Evolutionary conservation across 1,140 invertebrate genomes (phyloP).

Genomic region (Lucilia cuprina): DNA sequence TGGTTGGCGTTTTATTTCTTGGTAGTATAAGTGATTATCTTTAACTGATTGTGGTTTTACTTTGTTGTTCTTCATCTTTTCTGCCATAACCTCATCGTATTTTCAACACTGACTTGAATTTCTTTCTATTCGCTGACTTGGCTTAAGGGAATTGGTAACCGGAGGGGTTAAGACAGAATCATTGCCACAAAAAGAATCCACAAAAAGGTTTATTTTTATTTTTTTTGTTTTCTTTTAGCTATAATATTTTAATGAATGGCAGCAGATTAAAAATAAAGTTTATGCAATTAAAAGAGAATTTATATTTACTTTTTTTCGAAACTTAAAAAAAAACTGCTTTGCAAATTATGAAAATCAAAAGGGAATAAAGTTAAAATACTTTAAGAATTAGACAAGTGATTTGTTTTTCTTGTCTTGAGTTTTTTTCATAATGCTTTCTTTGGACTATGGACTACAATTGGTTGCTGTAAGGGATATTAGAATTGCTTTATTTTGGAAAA

Average conservation of each 20-base stretch:
- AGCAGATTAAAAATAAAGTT: conserved; percentile 22
- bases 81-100: too few relatives aligned
- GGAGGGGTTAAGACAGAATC: background rate
- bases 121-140: conserved; percentile 2
- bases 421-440: background rate
- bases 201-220: background rate
- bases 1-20: background rate
- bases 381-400: too few relatives aligned
- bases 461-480: too few relatives aligned
- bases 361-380: too few relatives aligned
- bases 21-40: conserved; percentile 16
- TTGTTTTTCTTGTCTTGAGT: background rate
- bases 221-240: background rate
- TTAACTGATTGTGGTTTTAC: conserved; percentile 28
- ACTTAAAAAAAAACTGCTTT: background rate
- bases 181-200: background rate
- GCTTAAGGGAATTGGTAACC: background rate
- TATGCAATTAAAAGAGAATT: conserved; percentile 31
- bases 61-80: background rate
- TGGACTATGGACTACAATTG: too few relatives aligned
- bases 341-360: too few relatives aligned
- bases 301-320: background rate
- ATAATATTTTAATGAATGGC: conserved; percentile 22
- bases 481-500: too few relatives aligned
- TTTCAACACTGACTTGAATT: background rate